These are phyloP conservation scores for Macquaria ambigua DNA, from an alignment of 2,113 vertebrate genomes.

Conservation along the genomic window DNA sequence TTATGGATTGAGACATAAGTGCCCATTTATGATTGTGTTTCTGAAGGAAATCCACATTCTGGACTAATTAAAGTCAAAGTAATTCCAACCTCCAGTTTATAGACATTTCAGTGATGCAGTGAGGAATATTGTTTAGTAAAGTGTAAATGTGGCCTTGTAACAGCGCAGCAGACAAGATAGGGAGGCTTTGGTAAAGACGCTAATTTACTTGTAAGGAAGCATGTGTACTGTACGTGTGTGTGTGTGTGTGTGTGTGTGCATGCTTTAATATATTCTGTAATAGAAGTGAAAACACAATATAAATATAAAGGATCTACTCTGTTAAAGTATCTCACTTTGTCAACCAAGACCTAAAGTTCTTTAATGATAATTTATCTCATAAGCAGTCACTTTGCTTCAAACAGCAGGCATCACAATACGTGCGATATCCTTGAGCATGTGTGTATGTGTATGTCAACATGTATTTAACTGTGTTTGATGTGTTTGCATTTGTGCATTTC, in stretches of 20 bases:
- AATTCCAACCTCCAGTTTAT: slow-evolving; percentile 28
- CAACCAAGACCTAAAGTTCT: not conserved
- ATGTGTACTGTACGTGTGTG: not conserved
- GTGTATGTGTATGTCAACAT: not conserved
- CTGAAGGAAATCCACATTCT: slow-evolving; percentile 58
- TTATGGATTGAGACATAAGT: slow-evolving; percentile 36
- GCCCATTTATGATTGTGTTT: slow-evolving; percentile 35
- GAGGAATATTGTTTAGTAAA: slow-evolving; percentile 75
- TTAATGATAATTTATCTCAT: not conserved
- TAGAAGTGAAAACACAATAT: not conserved
- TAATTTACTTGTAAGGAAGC: slow-evolving; percentile 31
- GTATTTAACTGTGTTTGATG: not conserved
- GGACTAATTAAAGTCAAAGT: slow-evolving; percentile 55
- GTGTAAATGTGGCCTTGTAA: slow-evolving; percentile 41
- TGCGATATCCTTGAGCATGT: not conserved
- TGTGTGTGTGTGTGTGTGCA: not conserved
- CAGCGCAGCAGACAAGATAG: slow-evolving; percentile 17
- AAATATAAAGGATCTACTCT: not conserved
- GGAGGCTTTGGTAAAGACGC: slow-evolving; percentile 17
- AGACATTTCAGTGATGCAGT: slow-evolving; percentile 74
- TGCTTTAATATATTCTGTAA: not conserved
- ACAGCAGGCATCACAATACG: not conserved
- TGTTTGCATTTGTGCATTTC: not conserved
- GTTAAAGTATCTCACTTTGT: not conserved
- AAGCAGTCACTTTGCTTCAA: not conserved